Evolutionary conservation across 2,797 vertebrate genomes (phyloP).

Genomic region (Chelmon rostratus): DNA sequence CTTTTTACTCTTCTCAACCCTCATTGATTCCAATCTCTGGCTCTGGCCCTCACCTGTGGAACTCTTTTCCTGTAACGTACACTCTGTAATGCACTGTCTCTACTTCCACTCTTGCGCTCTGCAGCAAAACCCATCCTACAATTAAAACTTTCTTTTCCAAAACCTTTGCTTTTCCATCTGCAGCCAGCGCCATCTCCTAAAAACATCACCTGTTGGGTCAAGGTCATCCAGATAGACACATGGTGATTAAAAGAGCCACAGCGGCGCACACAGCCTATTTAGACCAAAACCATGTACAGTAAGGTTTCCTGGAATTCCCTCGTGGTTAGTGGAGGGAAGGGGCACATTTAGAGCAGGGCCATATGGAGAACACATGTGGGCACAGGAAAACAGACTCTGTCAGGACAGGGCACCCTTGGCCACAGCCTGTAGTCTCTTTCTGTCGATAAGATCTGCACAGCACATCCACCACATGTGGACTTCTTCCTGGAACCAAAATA

Average conservation of each 20-base stretch:
- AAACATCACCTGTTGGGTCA: constrained; percentile 75
- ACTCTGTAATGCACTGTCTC: neutral
- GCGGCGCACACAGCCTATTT: constrained; percentile 53
- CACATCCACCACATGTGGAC: constrained; percentile 56
- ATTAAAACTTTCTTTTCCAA: constrained; percentile 17
- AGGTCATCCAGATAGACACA: constrained; percentile 56
- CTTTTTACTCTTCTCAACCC: neutral
- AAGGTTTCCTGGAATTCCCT: constrained; percentile 75
- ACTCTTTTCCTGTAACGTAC: neutral
- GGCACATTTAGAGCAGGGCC: constrained; percentile 66
- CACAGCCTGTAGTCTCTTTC: constrained; percentile 40
- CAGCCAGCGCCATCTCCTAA: constrained; percentile 16
- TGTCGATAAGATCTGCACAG: constrained; percentile 64
- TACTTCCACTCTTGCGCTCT: neutral
- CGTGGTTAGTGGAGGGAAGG: constrained; percentile 73
- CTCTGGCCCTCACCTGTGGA: neutral
- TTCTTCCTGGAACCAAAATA: constrained; percentile 67
- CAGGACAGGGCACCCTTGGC: constrained; percentile 65
- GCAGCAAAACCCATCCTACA: neutral
- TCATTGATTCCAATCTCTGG: constrained; percentile 20
- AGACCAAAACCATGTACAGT: constrained; percentile 68
- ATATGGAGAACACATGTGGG: constrained; percentile 81
- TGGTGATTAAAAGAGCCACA: constrained; percentile 71
- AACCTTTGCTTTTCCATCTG: constrained; percentile 33
- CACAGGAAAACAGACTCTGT: constrained; percentile 68